phyloP scores from a whole-genome alignment of 1,140 invertebrate species.

The Bombus impatiens region DNA sequence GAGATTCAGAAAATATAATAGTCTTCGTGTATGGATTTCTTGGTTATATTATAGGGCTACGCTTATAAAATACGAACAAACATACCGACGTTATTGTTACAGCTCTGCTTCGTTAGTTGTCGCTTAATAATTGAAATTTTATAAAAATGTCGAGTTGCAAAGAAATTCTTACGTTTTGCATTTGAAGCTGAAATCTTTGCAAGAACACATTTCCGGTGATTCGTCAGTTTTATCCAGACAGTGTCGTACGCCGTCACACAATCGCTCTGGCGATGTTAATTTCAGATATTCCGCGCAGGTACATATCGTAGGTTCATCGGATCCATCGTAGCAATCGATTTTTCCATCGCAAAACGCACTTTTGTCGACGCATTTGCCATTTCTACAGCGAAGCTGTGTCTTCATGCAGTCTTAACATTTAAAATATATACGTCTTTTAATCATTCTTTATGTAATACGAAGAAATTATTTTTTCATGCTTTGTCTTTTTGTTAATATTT shows the following conservation, averaged over 20 bases:
- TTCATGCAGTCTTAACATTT: conserved; percentile 82
- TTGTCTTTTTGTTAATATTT: too few species aligned
- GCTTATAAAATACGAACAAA: too few species aligned
- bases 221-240: conserved; percentile 92
- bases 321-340: conserved; percentile 87
- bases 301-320: conserved; percentile 87
- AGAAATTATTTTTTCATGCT: too few species aligned
- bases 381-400: conserved; percentile 86
- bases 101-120: too few species aligned
- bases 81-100: too few species aligned
- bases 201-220: conserved; percentile 85
- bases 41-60: too few species aligned
- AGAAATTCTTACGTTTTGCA: conserved; percentile 80
- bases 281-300: conserved; percentile 87
- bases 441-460: too few species aligned
- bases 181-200: conserved; percentile 81
- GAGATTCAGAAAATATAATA: too few species aligned
- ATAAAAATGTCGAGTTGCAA: too few species aligned
- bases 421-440: not conserved
- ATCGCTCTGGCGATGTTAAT: conserved; percentile 84
- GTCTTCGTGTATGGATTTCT: too few species aligned
- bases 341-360: conserved; percentile 86
- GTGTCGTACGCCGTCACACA: conserved; percentile 91
- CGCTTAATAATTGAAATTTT: too few species aligned
- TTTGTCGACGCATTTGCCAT: conserved; percentile 87